A percentile compares a stretch with the other conserved stretches of the same genome.
Conservation (phyloP, 2,797 vertebrate genomes). For the Hypotaenidia philippensis region DNA sequence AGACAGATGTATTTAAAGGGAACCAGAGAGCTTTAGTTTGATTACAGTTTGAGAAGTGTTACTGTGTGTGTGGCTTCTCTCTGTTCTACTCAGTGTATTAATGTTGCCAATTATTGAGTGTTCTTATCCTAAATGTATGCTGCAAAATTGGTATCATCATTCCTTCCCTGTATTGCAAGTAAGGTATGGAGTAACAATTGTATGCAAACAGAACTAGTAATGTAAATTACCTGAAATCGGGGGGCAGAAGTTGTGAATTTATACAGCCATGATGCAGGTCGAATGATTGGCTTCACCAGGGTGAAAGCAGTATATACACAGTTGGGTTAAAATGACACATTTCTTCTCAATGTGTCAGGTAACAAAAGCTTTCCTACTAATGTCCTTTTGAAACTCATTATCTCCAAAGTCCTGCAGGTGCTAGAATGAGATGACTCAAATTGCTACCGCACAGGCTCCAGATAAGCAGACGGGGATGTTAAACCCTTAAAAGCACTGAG, state of each 20-base stretch:
- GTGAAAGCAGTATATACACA: slow-evolving; percentile 37
- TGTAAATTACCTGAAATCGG: not conserved
- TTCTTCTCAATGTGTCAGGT: not conserved
- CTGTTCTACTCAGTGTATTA: not conserved
- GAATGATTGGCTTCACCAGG: slow-evolving; percentile 1
- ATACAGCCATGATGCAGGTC: not conserved
- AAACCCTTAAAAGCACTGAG: not conserved
- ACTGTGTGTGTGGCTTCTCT: not conserved
- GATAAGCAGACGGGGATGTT: not conserved
- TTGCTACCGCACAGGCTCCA: not conserved
- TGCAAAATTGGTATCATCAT: not conserved
- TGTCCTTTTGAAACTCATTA: slow-evolving; percentile 38
- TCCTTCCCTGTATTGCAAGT: not conserved
- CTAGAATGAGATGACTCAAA: slow-evolving; percentile 1
- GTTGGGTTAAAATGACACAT: slow-evolving; percentile 45
- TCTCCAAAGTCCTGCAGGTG: slow-evolving; percentile 10
- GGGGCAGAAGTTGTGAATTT: not conserved
- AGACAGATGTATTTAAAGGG: not conserved
- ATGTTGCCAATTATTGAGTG: not conserved
- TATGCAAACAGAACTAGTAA: not conserved
- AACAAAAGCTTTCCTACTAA: slow-evolving; percentile 32
- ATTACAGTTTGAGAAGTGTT: not conserved
- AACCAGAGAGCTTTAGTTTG: not conserved
- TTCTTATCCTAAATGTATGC: not conserved
- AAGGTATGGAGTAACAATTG: not conserved